Base-by-base conservation (phyloP, 2,888 invertebrate genomes). In the Aromia moschata region DNA sequence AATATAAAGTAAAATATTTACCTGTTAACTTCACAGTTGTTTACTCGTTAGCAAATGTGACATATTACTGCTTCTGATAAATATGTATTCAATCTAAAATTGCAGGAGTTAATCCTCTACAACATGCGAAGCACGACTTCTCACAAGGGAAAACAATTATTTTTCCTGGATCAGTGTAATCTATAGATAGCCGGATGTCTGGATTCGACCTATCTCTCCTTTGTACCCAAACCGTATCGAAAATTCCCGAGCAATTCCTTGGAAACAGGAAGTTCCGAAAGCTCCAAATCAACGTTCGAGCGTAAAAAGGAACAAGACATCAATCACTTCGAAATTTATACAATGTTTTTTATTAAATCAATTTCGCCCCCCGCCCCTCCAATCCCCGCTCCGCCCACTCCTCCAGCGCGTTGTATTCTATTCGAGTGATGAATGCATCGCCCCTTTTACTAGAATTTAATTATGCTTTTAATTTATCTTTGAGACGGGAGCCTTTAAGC, bases 321-420 rank as follows among this genome's bases (percentile, higher is more conserved):
- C 52, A 41, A 52, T 52, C 52, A 52, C 25, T 16, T 2, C 11
- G 52, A 12, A 31, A 52, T 52, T 46, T 30, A 30, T 52, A 52
- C 41, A 52, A 41, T 41, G 52, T 52, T 52, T 41, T n/a, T 52
- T 52, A 52, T 18, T 40, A 52, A 52, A 52, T 52, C 52, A 41
- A 41, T 52, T 52, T 52, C 15, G 31, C 41, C 20, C 16, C 12
- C 12, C 5, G n/a, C n/a, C n/a, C n/a, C n/a, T n/a, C n/a, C n/a
- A 11, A 15, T 33, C 43, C 18, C 17, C 30, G 4, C 12, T 12
- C 31, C 15, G 49, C 43, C 18, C n/a, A n/a, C n/a, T n/a, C n/a
- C 16, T n/a, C 9, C 15, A 7, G 15, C 17, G 15, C 1, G 40
- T 12, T 36, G 18, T 17, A 17, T 30, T 17, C 12, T 12, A 15